Conservation (phyloP, 2,113 vertebrate species). For the Hippocampus comes region DNA sequence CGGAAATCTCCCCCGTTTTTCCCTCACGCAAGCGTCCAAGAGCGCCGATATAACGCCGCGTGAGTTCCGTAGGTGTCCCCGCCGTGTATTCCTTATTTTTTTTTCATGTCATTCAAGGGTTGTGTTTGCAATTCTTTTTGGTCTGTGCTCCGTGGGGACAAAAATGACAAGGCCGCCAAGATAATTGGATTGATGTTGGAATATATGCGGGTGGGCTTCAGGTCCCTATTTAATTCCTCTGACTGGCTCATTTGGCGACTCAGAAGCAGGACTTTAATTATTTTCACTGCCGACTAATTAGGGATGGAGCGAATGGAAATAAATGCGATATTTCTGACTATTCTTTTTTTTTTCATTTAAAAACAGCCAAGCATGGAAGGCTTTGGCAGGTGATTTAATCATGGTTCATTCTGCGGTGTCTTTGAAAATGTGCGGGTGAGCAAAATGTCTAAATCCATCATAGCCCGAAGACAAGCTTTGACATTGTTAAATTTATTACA, state of each 20-base stretch:
- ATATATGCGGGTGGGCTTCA: slow-evolving; percentile 35
- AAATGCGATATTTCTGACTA: slow-evolving; percentile 21
- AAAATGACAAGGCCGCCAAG: slow-evolving; percentile 42
- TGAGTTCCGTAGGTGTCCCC: slow-evolving; percentile 17
- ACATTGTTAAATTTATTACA: too few relatives aligned
- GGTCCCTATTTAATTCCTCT: slow-evolving; percentile 46
- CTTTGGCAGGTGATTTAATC: background rate
- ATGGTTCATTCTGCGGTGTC: background rate
- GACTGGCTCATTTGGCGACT: slow-evolving; percentile 47
- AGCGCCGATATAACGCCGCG: background rate
- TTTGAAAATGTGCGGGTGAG: background rate
- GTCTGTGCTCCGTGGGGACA: slow-evolving; percentile 20
- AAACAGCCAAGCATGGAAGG: slow-evolving; percentile 3
- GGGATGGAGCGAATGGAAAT: slow-evolving; percentile 30
- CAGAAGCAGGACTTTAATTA: slow-evolving; percentile 52
- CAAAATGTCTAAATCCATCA: background rate
- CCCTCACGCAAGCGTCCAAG: background rate
- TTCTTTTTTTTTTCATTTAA: slow-evolving; percentile 21
- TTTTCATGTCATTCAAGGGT: slow-evolving; percentile 19
- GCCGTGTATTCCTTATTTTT: slow-evolving; percentile 4
- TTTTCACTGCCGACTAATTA: slow-evolving; percentile 53
- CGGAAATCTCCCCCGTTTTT: slow-evolving; percentile 25
- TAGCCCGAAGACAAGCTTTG: too few relatives aligned
- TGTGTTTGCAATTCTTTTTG: slow-evolving; percentile 20
- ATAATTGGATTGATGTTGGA: slow-evolving; percentile 56